phyloP scores from a whole-genome alignment of 1,140 invertebrate genomes.

The Drusus annulatus region DNA sequence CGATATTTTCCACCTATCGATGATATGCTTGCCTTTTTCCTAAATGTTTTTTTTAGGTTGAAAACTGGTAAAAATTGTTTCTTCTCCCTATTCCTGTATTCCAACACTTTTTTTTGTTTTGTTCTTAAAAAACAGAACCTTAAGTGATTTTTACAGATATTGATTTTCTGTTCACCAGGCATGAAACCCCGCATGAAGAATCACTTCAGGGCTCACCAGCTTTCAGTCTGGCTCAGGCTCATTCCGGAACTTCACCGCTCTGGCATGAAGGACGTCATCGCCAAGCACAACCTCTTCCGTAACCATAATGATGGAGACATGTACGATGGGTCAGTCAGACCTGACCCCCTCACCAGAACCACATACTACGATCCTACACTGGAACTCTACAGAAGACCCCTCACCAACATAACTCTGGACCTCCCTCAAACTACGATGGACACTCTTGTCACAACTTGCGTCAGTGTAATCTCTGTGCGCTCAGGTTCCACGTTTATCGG shows the following conservation, averaged over 20 bases:
- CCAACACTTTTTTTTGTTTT: too few relatives aligned
- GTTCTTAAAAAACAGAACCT: too few relatives aligned
- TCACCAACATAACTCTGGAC: slow-evolving; percentile 71
- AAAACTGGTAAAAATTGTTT: too few relatives aligned
- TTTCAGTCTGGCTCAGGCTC: slow-evolving; percentile 96
- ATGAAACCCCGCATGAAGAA: slow-evolving; percentile 90
- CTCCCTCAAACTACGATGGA: slow-evolving; percentile 67
- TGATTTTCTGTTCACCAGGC: too few relatives aligned
- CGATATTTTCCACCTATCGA: too few relatives aligned
- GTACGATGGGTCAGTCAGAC: slow-evolving; percentile 86
- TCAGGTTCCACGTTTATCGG: slow-evolving; percentile 64
- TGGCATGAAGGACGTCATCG: slow-evolving; percentile 81
- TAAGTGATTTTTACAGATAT: too few relatives aligned
- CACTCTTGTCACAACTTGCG: slow-evolving; percentile 65
- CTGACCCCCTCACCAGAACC: slow-evolving; percentile 68
- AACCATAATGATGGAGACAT: slow-evolving; percentile 82
- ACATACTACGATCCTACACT: slow-evolving; percentile 72
- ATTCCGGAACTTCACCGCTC: slow-evolving; percentile 96
- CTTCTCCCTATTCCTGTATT: too few relatives aligned
- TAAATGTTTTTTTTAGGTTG: too few relatives aligned
- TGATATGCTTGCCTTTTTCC: too few relatives aligned
- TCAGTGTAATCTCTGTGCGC: slow-evolving; percentile 71
- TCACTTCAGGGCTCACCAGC: slow-evolving; percentile 91
- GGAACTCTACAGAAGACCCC: slow-evolving; percentile 71
- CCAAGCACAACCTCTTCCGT: slow-evolving; percentile 88